Evolutionary conservation across 2,888 invertebrate species (phyloP).

Genomic region (Tyria jacobaeae): DNA sequence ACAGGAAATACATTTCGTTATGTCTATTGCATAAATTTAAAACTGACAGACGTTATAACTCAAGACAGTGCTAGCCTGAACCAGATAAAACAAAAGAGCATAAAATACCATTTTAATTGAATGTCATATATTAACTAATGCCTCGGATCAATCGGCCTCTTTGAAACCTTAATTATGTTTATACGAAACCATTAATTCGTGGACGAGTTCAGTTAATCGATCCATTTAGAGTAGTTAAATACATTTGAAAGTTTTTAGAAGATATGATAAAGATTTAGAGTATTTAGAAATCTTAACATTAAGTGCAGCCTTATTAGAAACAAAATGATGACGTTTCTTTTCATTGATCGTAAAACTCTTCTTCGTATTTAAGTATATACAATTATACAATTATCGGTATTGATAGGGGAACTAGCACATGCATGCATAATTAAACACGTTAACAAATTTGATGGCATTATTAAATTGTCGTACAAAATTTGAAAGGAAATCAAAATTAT

Average conservation of each 20-base stretch:
- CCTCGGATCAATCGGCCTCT: constrained; percentile 75
- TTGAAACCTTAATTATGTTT: constrained; percentile 84
- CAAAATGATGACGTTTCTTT: constrained; percentile 64
- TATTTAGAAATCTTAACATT: constrained; percentile 47
- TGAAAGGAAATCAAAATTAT: constrained; percentile 43
- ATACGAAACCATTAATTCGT: constrained; percentile 76
- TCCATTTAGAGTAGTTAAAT: constrained; percentile 62
- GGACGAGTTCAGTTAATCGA: constrained; percentile 75
- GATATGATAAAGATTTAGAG: constrained; percentile 52
- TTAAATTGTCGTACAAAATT: constrained; percentile 37
- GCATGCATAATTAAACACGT: constrained; percentile 47
- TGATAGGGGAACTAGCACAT: constrained; percentile 37
- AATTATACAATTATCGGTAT: constrained; percentile 33
- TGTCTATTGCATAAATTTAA: neutral
- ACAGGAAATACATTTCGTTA: constrained; percentile 5
- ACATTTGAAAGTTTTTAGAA: constrained; percentile 63
- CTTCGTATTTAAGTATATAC: constrained; percentile 37
- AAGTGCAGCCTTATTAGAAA: constrained; percentile 57
- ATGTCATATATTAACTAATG: constrained; percentile 75
- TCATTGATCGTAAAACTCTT: constrained; percentile 57
- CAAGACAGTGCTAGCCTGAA: constrained; percentile 33
- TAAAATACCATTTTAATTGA: constrained; percentile 64
- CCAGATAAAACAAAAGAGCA: constrained; percentile 56
- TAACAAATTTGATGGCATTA: constrained; percentile 44
- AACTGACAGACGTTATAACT: constrained; percentile 28